These are phyloP conservation scores for Phymorhynchus buccinoides DNA, from an alignment of 1,140 invertebrate genomes.

Conservation along the genomic window DNA sequence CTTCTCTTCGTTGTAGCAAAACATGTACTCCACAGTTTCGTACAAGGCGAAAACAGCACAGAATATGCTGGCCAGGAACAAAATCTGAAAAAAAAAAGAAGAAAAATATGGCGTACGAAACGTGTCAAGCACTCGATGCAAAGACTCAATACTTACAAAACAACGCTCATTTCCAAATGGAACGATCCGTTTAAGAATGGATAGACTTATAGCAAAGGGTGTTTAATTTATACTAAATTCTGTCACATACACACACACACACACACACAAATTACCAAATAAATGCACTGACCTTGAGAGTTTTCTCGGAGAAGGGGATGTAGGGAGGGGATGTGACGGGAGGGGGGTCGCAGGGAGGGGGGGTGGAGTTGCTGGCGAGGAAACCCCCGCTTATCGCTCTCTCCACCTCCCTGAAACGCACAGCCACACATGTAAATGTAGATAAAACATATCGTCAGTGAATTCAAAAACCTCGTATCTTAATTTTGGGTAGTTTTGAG, in stretches of 20 bases:
- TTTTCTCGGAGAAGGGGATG: constrained; percentile 53
- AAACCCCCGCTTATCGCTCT: constrained; percentile 62
- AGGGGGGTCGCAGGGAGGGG: constrained; percentile 57
- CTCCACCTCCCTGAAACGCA: constrained; percentile 53
- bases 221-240: too few species aligned
- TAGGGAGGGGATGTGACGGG: constrained; percentile 52
- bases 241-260: too few species aligned
- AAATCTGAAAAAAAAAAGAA: constrained; percentile 58
- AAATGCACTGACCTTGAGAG: not conserved
- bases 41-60: constrained; percentile 62
- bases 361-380: constrained; percentile 52
- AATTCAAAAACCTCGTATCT: too few species aligned
- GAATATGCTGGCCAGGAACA: constrained; percentile 60
- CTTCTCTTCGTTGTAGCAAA: constrained; percentile 69
- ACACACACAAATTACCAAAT: too few species aligned
- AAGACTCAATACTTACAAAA: too few species aligned
- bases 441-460: too few species aligned
- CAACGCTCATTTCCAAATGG: too few species aligned
- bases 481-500: too few species aligned
- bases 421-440: too few species aligned
- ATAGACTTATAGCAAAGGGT: too few species aligned
- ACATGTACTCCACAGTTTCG: constrained; percentile 65
- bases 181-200: not conserved
- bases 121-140: too few species aligned
- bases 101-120: not conserved